Evolutionary conservation across 2,113 vertebrate genomes (phyloP).

Genomic region (Pithys albifrons): DNA sequence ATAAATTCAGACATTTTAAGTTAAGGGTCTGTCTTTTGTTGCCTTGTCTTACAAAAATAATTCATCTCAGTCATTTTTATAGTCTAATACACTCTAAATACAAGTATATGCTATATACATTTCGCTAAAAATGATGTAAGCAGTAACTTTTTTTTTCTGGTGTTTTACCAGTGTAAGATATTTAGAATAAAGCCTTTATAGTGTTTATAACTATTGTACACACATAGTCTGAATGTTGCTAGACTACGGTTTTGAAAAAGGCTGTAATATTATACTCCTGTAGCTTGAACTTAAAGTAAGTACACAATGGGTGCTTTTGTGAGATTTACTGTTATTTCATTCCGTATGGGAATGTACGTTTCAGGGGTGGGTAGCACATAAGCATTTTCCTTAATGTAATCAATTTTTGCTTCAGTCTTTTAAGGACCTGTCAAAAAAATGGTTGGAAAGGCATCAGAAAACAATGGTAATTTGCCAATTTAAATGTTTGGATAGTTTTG

Average conservation of each 20-base stretch:
- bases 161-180: slow-evolving; percentile 31
- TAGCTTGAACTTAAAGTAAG: slow-evolving; percentile 38
- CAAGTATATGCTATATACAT: background rate
- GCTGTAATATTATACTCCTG: slow-evolving; percentile 41
- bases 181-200: slow-evolving; percentile 52
- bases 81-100: slow-evolving; percentile 7
- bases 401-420: slow-evolving; percentile 29
- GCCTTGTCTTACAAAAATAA: slow-evolving; percentile 22
- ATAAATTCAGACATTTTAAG: slow-evolving; percentile 48
- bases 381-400: slow-evolving; percentile 36
- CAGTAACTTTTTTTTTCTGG: background rate
- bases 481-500: slow-evolving; percentile 44
- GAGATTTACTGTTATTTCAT: slow-evolving; percentile 55
- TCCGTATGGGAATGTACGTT: background rate
- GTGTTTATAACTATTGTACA: slow-evolving; percentile 56
- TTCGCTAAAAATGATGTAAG: slow-evolving; percentile 39
- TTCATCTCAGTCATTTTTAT: slow-evolving; percentile 29
- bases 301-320: slow-evolving; percentile 44
- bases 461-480: slow-evolving; percentile 44
- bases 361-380: background rate
- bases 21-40: slow-evolving; percentile 27
- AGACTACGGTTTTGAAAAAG: slow-evolving; percentile 37
- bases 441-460: slow-evolving; percentile 35
- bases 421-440: slow-evolving; percentile 38
- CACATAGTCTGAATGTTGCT: slow-evolving; percentile 26